A percentile compares a stretch with the other conserved stretches of the same genome.
These are phyloP conservation scores for Parauchenoglanis ngamensis DNA, from an alignment of 2,797 vertebrate genomes.

Conservation along the genomic window DNA sequence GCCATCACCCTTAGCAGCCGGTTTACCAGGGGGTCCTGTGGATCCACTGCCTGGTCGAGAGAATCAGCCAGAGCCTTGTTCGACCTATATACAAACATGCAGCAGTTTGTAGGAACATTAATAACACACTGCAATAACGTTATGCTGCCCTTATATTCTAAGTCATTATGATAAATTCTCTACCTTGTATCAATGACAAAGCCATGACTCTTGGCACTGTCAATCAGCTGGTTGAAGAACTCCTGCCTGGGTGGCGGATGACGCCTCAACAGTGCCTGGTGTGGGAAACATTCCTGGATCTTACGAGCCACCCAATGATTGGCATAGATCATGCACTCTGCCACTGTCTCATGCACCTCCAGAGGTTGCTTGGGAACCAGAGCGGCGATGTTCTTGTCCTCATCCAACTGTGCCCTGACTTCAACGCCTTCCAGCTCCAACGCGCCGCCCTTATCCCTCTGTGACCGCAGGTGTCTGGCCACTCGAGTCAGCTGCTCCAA, in stretches of 20 bases:
- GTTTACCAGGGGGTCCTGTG: conserved; percentile 85
- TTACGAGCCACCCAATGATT: conserved; percentile 98
- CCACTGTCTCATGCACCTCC: conserved; percentile 93
- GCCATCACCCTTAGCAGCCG: conserved; percentile 89
- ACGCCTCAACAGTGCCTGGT: conserved; percentile 84
- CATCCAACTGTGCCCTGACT: conserved; percentile 86
- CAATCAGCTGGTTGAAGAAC: conserved; percentile 83
- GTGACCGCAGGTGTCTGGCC: conserved; percentile 79
- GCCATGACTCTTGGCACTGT: conserved; percentile 80
- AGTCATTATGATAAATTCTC: not conserved
- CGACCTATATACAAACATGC: conserved; percentile 71
- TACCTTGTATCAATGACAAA: conserved; percentile 89
- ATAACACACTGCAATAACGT: not conserved
- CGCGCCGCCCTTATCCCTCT: conserved; percentile 83
- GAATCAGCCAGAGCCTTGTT: conserved; percentile 92
- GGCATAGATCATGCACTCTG: conserved; percentile 96
- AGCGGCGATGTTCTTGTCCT: conserved; percentile 85
- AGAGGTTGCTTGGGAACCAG: conserved; percentile 90
- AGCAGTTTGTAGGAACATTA: not conserved
- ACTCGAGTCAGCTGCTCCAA: conserved; percentile 81
- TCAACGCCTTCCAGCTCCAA: conserved; percentile 94
- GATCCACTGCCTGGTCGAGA: conserved; percentile 85
- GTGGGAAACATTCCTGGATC: conserved; percentile 87
- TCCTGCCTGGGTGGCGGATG: conserved; percentile 90
- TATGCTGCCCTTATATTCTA: not conserved